phyloP scores from a whole-genome alignment of 2,888 invertebrate genomes.

The Ormia ochracea region DNA sequence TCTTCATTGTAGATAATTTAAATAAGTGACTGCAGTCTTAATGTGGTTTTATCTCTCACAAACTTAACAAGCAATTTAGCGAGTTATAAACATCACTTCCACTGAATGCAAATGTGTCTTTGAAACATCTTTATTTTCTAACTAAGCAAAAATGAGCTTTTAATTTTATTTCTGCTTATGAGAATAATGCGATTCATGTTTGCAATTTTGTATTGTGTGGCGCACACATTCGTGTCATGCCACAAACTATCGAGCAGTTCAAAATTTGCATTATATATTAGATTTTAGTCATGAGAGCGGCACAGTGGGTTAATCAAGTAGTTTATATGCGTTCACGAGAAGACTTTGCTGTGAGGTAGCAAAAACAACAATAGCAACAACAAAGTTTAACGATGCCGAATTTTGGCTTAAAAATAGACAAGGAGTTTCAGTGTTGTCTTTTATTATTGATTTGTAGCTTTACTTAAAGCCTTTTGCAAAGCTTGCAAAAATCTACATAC shows the following conservation, averaged over 20 bases:
- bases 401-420: conserved; percentile 4
- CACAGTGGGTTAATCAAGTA: conserved; percentile 61
- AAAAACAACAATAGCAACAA: not conserved
- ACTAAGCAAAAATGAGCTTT: conserved; percentile 15
- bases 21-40: conserved; percentile 18
- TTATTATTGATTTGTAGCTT: conserved; percentile 62
- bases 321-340: conserved; percentile 62
- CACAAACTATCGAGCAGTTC: not conserved
- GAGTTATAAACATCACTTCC: conserved; percentile 57
- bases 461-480: conserved; percentile 55
- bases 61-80: conserved; percentile 39
- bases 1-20: conserved; percentile 51
- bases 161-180: no score
- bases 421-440: conserved; percentile 51
- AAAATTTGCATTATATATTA: conserved; percentile 46
- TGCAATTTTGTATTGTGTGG: not conserved
- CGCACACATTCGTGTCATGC: not conserved
- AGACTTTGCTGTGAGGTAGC: conserved; percentile 7
- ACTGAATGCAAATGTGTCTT: conserved; percentile 35
- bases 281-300: conserved; percentile 47
- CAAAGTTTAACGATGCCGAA: conserved; percentile 19
- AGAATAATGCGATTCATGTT: not conserved
- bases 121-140: conserved; percentile 55
- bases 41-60: not conserved
- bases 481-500: conserved; percentile 43